Percentiles rank a stretch among this genome's conserved stretches.
phyloP scores from a whole-genome alignment of 2,888 invertebrate genomes.

The Microctonus hyperodae region DNA sequence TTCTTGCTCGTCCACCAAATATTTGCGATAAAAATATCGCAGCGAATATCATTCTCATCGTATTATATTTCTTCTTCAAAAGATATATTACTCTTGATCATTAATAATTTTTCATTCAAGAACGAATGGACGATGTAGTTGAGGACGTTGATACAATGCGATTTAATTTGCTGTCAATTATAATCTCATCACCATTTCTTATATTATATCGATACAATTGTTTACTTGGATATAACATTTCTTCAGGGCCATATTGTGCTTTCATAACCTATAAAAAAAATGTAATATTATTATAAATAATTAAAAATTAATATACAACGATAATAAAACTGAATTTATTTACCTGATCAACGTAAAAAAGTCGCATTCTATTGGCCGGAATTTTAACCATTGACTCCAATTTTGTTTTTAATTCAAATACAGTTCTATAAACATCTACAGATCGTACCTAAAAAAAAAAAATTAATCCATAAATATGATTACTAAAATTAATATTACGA shows the following conservation, averaged over 20 bases:
- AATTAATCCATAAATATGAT: not conserved
- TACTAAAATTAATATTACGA: constrained; percentile 9
- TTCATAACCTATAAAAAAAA: constrained; percentile 63
- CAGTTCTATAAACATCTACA: constrained; percentile 70
- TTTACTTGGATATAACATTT: constrained; percentile 88
- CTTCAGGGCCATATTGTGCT: constrained; percentile 76
- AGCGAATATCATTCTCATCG: not conserved
- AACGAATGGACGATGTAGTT: constrained; percentile 56
- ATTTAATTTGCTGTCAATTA: constrained; percentile 81
- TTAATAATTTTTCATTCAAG: constrained; percentile 48
- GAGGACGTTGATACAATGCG: constrained; percentile 60
- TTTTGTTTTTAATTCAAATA: constrained; percentile 81
- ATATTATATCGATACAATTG: constrained; percentile 92
- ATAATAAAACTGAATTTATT: constrained; percentile 28
- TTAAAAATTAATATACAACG: not conserved
- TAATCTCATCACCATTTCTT: constrained; percentile 87
- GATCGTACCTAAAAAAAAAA: constrained; percentile 54
- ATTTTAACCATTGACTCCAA: constrained; percentile 83
- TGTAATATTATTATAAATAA: not conserved
- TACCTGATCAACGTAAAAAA: constrained; percentile 88
- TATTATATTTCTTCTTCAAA: not conserved
- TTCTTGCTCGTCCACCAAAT: not conserved
- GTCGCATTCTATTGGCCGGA: constrained; percentile 83
- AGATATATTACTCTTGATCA: constrained; percentile 12
- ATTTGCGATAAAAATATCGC: not conserved